A percentile compares a stretch with the other conserved stretches of the same genome.
These are phyloP conservation scores for Fistularia commersonii DNA, from an alignment of 2,797 vertebrate species.

Conservation along the genomic window DNA sequence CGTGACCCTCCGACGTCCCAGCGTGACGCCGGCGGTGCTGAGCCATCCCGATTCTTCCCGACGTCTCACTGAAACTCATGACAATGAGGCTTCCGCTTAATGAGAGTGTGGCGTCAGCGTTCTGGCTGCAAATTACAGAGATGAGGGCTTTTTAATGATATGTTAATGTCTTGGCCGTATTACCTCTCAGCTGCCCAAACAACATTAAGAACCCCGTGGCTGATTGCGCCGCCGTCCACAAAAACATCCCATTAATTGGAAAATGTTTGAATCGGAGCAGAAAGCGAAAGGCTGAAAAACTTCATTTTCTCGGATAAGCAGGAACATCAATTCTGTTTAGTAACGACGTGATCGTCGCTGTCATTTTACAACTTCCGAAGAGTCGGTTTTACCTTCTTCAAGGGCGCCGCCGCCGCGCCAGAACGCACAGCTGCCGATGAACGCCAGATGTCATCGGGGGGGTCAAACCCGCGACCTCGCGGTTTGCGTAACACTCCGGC, in stretches of 20 bases:
- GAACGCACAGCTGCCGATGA: conserved; percentile 37
- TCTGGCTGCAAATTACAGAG: conserved; percentile 65
- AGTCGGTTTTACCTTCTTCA: conserved; percentile 37
- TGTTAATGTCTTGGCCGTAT: conserved; percentile 74
- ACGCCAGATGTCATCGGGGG: conserved; percentile 15
- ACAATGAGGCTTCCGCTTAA: conserved; percentile 55
- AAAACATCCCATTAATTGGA: conserved; percentile 65
- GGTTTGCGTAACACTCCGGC: conserved; percentile 34
- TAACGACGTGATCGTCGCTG: background rate
- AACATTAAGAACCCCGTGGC: conserved; percentile 71
- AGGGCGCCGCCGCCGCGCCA: conserved; percentile 33
- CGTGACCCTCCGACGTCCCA: conserved; percentile 46
- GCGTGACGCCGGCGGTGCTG: conserved; percentile 48
- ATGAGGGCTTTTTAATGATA: conserved; percentile 73
- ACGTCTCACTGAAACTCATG: conserved; percentile 49
- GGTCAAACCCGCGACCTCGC: conserved; percentile 35
- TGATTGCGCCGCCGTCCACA: conserved; percentile 66
- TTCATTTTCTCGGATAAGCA: no score
- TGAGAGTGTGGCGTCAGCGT: conserved; percentile 67
- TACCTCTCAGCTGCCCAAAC: conserved; percentile 74
- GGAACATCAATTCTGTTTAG: no score
- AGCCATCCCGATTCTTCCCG: conserved; percentile 45
- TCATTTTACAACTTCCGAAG: conserved; percentile 8
- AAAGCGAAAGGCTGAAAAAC: no score
- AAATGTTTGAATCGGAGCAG: conserved; percentile 51